Evolutionary conservation across 2,113 vertebrate genomes (phyloP), one percentile per base, ranked within the genome.

Genomic region (Burhinus bistriatus): DNA sequence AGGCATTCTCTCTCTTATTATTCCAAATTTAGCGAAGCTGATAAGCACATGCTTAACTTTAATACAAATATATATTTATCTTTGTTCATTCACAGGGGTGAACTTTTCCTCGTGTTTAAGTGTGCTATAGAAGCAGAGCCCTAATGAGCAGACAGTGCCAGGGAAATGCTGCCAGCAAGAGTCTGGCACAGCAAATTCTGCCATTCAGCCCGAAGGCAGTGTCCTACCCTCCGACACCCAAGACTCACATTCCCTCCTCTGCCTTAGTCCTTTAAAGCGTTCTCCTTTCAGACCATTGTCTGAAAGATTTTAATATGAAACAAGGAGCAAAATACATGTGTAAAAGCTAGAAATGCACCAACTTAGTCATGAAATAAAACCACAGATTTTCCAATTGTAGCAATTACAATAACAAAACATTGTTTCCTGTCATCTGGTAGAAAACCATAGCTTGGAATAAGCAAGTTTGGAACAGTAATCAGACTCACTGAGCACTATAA

Each of bases 131-230:
- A 97, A 94, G 59, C 79, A 90, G 85, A 93, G 94, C 76, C 86
- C 90, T 96, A 97, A 94, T 92, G 96, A 96, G 96, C 95, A 90
- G 95, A 34, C 38, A 81, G 94, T 89, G 96, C 96, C 92, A 94
- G 78, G 88, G 34, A 92, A 95, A 81, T 26, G 61, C 68, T 96
- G 96, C 93, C 97, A 97, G 85, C 73, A 88, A 78, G 87, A 62
- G 45, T 26, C 47, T 93, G 90, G 96, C 95, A 71, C 51, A 58
- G 64, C 75, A 72, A 71, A 79, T 71, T 64, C 73, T 91, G 82
- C 82, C 71, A 71, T 91, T 83, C 91, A 81, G 83, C 61, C 73
- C 9, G 2, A 94, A 78, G 89, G 57, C 91, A 85, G 77, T 13
- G 64, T 47, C 92, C 70, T 83, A 29, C 49, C 30, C 71, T 87